Percentiles rank a stretch among this genome's conserved stretches.
These are phyloP conservation scores for Odocoileus hemionus DNA, from an alignment of 2,113 vertebrate species.

Conservation along the genomic window DNA sequence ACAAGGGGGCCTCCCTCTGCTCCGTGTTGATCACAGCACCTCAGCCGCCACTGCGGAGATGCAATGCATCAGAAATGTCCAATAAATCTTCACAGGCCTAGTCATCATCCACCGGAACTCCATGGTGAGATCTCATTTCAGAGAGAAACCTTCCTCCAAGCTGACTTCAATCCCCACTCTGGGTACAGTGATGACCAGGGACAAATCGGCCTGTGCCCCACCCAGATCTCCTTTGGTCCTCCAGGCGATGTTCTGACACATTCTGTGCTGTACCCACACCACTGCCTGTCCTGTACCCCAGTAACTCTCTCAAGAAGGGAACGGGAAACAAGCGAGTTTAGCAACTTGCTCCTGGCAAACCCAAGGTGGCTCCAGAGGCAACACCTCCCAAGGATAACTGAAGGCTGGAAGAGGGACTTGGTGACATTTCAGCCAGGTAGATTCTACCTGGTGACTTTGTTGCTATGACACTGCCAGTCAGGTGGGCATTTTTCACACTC, in stretches of 20 bases:
- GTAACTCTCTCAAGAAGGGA: neutral
- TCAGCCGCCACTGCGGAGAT: neutral
- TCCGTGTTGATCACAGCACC: neutral
- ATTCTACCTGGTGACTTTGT: neutral
- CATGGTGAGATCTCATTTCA: neutral
- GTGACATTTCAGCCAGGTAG: neutral
- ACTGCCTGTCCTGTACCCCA: neutral
- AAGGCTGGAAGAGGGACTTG: neutral
- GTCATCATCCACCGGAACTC: neutral
- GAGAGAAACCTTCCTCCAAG: neutral
- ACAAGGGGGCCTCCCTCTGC: neutral
- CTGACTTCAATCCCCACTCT: neutral
- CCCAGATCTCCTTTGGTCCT: neutral
- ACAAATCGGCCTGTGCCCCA: neutral
- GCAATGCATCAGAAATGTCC: neutral
- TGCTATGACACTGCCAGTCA: neutral
- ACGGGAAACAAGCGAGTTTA: neutral
- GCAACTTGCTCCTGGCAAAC: neutral
- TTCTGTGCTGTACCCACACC: neutral
- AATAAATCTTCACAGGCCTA: neutral
- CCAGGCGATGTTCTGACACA: neutral
- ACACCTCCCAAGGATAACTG: neutral
- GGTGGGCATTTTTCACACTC: neutral
- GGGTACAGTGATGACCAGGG: neutral
- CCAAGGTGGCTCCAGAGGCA: neutral